These are phyloP conservation scores for Thamnophis sirtalis DNA, from an alignment of 2,113 vertebrate species.

Conservation along the genomic window DNA sequence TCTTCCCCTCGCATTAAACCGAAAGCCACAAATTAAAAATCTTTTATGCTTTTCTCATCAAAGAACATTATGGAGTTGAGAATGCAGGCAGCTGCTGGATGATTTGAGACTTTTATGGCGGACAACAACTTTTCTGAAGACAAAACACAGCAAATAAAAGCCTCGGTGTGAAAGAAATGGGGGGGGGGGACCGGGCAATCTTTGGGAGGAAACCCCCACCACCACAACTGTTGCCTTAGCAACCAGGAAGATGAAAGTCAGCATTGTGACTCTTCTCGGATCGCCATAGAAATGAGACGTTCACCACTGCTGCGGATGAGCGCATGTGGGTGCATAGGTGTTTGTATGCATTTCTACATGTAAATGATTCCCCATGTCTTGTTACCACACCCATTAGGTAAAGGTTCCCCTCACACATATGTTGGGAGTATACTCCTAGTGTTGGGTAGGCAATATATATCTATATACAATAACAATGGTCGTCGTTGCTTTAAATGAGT, in stretches of 20 bases:
- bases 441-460: too few relatives aligned
- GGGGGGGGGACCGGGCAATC: not conserved
- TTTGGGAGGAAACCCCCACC: not conserved
- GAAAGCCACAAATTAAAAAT: not conserved
- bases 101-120: not conserved
- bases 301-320: not conserved
- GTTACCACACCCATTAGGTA: not conserved
- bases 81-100: not conserved
- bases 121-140: slow-evolving; percentile 7
- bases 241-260: slow-evolving; percentile 6
- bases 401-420: too few relatives aligned
- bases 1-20: not conserved
- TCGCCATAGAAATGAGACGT: not conserved
- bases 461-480: too few relatives aligned
- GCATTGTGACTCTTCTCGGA: not conserved
- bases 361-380: not conserved
- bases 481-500: too few relatives aligned
- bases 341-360: not conserved
- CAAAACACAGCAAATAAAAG: slow-evolving; percentile 23
- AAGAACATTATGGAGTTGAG: not conserved
- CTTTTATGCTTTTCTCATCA: not conserved
- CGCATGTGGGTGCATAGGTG: rapidly evolving
- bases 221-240: slow-evolving; percentile 17
- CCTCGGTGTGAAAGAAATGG: not conserved
- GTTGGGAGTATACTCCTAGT: too few relatives aligned